Percentiles rank a stretch among this genome's conserved stretches.
Conservation (phyloP, 2,888 invertebrate species). For the Bimastos eiseni region DNA sequence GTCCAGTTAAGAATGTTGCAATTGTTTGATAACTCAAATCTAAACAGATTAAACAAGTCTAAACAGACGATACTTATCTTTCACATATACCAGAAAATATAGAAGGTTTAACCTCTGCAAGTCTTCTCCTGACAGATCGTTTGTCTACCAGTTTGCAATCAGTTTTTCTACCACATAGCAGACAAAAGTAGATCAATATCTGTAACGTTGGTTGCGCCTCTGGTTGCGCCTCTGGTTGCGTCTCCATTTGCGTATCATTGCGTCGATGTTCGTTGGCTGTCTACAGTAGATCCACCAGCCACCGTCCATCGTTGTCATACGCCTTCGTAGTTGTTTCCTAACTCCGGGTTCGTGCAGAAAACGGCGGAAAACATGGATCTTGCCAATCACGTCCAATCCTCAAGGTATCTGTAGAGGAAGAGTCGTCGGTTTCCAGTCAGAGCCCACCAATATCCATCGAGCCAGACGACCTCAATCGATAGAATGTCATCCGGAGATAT, state of each 20-base stretch:
- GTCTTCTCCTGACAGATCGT: too few relatives aligned
- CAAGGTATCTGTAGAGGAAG: not conserved
- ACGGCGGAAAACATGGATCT: conserved; percentile 52
- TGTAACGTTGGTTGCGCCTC: too few relatives aligned
- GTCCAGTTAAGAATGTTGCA: too few relatives aligned
- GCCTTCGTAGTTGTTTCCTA: not conserved
- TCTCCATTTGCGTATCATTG: not conserved
- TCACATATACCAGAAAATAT: too few relatives aligned
- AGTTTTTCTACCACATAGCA: too few relatives aligned
- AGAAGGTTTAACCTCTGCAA: too few relatives aligned
- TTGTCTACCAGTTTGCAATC: too few relatives aligned
- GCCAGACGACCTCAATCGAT: not conserved
- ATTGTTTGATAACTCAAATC: too few relatives aligned
- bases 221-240: not conserved
- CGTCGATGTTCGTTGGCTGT: not conserved
- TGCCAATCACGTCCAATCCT: not conserved
- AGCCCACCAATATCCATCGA: not conserved
- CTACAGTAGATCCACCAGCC: not conserved
- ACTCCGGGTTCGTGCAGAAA: not conserved
- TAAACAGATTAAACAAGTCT: too few relatives aligned
- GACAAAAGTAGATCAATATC: not conserved
- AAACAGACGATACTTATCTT: too few relatives aligned
- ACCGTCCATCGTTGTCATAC: not conserved
- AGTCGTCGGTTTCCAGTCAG: not conserved
- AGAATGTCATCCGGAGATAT: not conserved